Base-by-base conservation (phyloP, 2,888 invertebrate species). In the Druceiella hillmani region DNA sequence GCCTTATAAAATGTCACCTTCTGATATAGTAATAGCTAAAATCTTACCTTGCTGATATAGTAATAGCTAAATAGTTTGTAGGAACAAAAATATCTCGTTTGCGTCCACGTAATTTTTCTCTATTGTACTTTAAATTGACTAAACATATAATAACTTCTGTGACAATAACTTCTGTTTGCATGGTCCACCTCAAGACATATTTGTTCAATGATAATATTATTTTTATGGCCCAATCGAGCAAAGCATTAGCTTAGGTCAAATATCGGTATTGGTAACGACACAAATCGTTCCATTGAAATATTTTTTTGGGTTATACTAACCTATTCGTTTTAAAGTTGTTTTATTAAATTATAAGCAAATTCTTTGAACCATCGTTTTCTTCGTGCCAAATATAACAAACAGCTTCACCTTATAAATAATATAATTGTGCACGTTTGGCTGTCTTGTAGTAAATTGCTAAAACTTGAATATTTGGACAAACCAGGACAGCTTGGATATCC, bases 301-400 rank as follows among this genome's bases (percentile, higher is more conserved):
- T 31, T 37, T 30, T 31, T 27, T 17, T 26, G 26, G 37, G 37
- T 31, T 39, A 26, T 39, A 31, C 32, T 17, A 15, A 32, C 33
- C 38, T 17, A 35, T 38, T 34, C 40, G 34, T 30, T 17, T 43
- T 37, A 36, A 36, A 40, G 28, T 28, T 33, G 26, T 33, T 39
- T 31, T 40, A 39, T 30, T 39, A 33, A 30, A 25, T 43, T 34
- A 32, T 45, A 42, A 14, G 43, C 40, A 47, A 49, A 49, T n/a
- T n/a, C n/a, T n/a, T n/a, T n/a, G n/a, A n/a, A n/a, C 47, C 46
- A 17, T 43, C 41, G 26, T 47, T 40, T 34, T 32, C 41, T 37
- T 52, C 48, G 25, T 53, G 44, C 48, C 49, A 53, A 13, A 47
- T 20, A 38, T 44, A 52, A 25, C 50, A 51, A 3, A 31, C 24